These are phyloP conservation scores for Aporophyla nigra DNA, from an alignment of 2,888 invertebrate species.

Conservation along the genomic window DNA sequence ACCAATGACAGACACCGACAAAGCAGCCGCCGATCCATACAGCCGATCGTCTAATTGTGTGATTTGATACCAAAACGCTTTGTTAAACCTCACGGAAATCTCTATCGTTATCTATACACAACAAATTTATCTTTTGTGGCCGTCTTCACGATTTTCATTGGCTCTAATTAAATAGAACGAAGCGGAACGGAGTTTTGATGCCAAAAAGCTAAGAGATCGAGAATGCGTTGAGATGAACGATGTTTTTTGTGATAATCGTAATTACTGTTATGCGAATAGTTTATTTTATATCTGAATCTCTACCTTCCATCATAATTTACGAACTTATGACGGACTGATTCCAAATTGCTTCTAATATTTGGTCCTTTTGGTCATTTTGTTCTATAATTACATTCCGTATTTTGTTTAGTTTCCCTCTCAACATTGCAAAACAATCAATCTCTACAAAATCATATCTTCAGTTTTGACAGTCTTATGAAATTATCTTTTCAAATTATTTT, in stretches of 20 bases:
- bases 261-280: conserved; percentile 43
- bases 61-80: conserved; percentile 90
- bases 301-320: conserved; percentile 5
- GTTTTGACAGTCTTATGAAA: background rate
- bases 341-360: background rate
- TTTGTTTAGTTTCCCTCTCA: background rate
- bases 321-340: background rate
- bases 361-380: background rate
- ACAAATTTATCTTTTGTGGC: conserved; percentile 87
- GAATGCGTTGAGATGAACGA: conserved; percentile 46
- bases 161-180: conserved; percentile 78
- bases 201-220: conserved; percentile 53
- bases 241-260: conserved; percentile 38
- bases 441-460: background rate
- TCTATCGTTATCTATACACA: conserved; percentile 84
- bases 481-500: background rate
- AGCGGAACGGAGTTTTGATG: conserved; percentile 63
- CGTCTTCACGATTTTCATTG: conserved; percentile 71
- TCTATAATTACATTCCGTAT: background rate
- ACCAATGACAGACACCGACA: conserved; percentile 87
- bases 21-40: conserved; percentile 83
- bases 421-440: background rate
- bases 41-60: conserved; percentile 90
- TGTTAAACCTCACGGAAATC: conserved; percentile 86
- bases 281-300: conserved; percentile 17